A percentile compares a stretch with the other conserved stretches of the same genome.
Evolutionary conservation across 2,888 invertebrate species (phyloP).

Genomic region (Sericinus montela): DNA sequence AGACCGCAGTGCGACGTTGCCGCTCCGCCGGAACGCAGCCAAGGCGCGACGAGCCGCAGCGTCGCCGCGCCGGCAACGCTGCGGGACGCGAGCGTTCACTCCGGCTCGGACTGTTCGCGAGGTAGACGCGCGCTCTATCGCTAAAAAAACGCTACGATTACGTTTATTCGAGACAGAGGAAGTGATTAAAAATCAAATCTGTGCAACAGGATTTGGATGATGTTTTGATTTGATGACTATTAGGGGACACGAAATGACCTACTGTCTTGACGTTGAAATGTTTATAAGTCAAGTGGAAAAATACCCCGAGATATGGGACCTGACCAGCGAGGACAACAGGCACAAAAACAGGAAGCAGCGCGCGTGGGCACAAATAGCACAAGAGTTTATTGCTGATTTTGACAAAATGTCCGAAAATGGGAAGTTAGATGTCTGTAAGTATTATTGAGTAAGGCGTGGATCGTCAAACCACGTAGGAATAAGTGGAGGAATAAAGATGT

Average conservation of each 20-base stretch:
- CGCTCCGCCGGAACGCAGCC: conserved; percentile 18
- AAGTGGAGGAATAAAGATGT: too few species aligned
- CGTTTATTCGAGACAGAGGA: background rate
- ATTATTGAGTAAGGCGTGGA: too few species aligned
- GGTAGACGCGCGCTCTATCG: conserved; percentile 26
- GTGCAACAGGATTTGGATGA: background rate
- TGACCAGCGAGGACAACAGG: conserved; percentile 42
- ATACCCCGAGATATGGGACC: conserved; percentile 53
- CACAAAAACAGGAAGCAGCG: conserved; percentile 38
- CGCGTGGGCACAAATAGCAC: conserved; percentile 54
- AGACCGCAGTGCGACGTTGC: conserved; percentile 25
- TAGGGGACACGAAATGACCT: conserved; percentile 27
- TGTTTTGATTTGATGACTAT: too few species aligned
- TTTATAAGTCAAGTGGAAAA: conserved; percentile 61
- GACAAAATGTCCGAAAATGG: conserved; percentile 44
- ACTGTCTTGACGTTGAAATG: conserved; percentile 46
- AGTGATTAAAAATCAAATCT: too few species aligned
- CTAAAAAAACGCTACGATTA: conserved; percentile 30
- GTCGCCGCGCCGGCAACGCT: conserved; percentile 50
- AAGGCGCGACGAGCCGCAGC: conserved; percentile 41
- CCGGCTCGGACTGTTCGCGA: conserved; percentile 29
- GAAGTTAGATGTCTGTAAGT: conserved; percentile 57
- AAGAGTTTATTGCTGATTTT: conserved; percentile 47
- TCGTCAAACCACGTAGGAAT: too few species aligned
- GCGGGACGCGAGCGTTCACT: conserved; percentile 52